These are phyloP conservation scores for Coelinius sp. DNA, from an alignment of 2,888 invertebrate genomes.

Conservation along the genomic window DNA sequence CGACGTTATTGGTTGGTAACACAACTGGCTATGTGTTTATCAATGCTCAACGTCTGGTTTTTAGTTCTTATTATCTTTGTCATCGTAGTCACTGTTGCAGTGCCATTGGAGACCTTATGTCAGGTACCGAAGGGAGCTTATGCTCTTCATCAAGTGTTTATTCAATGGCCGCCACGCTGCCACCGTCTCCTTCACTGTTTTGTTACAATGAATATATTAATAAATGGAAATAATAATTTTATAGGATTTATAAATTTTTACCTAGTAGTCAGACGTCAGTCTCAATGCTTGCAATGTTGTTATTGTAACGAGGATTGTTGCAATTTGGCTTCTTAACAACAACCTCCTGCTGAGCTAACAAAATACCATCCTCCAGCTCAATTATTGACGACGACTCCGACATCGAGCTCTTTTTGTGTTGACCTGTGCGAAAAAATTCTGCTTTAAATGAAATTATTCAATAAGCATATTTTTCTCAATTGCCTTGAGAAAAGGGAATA, in stretches of 20 bases:
- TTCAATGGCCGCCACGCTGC: slow-evolving; percentile 70
- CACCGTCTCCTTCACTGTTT: slow-evolving; percentile 76
- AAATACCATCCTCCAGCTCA: slow-evolving; percentile 91
- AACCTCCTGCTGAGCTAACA: slow-evolving; percentile 77
- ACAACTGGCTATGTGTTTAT: slow-evolving; percentile 23
- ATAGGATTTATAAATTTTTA: slow-evolving; percentile 61
- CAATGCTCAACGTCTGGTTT: slow-evolving; percentile 8
- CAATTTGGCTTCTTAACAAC: slow-evolving; percentile 80
- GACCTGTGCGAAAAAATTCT: slow-evolving; percentile 75
- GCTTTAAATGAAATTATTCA: slow-evolving; percentile 17
- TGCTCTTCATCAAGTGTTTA: slow-evolving; percentile 61
- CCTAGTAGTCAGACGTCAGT: slow-evolving; percentile 97
- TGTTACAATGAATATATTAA: not conserved
- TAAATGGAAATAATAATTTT: not conserved
- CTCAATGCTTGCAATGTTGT: slow-evolving; percentile 89
- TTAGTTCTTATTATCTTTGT: slow-evolving; percentile 15
- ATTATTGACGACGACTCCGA: slow-evolving; percentile 92
- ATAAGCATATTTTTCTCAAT: not conserved
- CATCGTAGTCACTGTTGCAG: slow-evolving; percentile 41
- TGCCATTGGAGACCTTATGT: slow-evolving; percentile 68
- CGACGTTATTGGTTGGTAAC: slow-evolving; percentile 10
- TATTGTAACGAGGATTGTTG: slow-evolving; percentile 80
- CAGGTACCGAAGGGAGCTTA: slow-evolving; percentile 65
- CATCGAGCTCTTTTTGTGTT: slow-evolving; percentile 89
- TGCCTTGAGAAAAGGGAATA: not conserved